These are phyloP conservation scores for Sigmodon hispidus DNA, from an alignment of 2,113 vertebrate genomes.

Conservation along the genomic window DNA sequence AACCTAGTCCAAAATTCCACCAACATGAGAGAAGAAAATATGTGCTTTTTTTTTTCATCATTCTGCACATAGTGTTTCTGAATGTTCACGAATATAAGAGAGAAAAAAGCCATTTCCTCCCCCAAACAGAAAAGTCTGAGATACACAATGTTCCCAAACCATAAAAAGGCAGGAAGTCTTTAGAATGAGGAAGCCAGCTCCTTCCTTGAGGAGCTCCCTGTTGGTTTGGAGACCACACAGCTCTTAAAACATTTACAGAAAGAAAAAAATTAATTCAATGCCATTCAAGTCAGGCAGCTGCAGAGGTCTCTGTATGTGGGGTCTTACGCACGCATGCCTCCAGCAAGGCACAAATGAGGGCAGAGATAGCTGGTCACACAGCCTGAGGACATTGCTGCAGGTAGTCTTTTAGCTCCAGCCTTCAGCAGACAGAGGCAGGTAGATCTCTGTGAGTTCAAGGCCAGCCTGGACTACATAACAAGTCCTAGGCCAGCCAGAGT, in stretches of 20 bases:
- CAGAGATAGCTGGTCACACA: background rate
- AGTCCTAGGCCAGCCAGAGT: background rate
- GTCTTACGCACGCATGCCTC: background rate
- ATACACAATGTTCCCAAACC: background rate
- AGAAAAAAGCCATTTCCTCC: slow-evolving; percentile 13
- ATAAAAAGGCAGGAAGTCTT: slow-evolving; percentile 25
- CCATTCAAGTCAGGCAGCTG: background rate
- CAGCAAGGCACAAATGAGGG: too few relatives aligned
- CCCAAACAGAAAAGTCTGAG: background rate
- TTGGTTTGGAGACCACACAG: background rate
- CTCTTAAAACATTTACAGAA: background rate
- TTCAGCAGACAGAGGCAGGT: background rate
- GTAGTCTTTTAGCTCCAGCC: background rate
- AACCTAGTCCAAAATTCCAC: background rate
- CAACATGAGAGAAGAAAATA: background rate
- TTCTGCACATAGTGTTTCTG: background rate
- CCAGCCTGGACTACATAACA: background rate
- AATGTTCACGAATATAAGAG: background rate
- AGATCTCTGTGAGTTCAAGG: background rate
- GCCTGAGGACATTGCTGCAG: background rate
- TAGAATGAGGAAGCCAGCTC: background rate
- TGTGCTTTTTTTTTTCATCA: background rate
- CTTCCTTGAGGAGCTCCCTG: background rate
- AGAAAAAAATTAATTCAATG: background rate
- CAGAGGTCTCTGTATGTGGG: background rate